Conservation (phyloP, 2,888 invertebrate genomes). For the Tryphoninae sp. region DNA sequence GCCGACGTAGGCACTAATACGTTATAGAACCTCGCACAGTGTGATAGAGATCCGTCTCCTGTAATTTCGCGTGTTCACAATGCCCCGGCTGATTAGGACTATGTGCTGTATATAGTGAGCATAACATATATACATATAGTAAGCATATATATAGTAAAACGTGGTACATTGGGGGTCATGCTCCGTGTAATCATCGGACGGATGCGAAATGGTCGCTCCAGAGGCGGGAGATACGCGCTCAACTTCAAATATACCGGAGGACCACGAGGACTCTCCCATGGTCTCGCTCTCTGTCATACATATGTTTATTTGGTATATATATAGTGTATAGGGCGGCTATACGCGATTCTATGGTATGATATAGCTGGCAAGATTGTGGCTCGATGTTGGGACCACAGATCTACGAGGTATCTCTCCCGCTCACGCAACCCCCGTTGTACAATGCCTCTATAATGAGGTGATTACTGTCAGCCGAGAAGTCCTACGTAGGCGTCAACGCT, state of each 20-base stretch:
- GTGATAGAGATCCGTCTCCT: slow-evolving; percentile 65
- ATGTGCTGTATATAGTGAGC: slow-evolving; percentile 38
- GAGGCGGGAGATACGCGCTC: not conserved
- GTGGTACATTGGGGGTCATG: slow-evolving; percentile 37
- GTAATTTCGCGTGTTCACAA: slow-evolving; percentile 76
- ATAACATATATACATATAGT: slow-evolving; percentile 7
- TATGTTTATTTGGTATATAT: slow-evolving; percentile 1
- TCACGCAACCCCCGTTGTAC: slow-evolving; percentile 60
- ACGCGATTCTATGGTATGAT: slow-evolving; percentile 1
- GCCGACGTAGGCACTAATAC: slow-evolving; percentile 51
- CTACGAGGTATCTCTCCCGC: slow-evolving; percentile 30
- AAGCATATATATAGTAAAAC: slow-evolving; percentile 16
- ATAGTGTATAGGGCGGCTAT: not conserved
- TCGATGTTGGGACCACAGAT: slow-evolving; percentile 31
- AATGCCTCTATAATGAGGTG: slow-evolving; percentile 78
- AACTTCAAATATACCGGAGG: slow-evolving; percentile 32
- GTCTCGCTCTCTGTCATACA: not conserved
- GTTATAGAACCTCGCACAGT: slow-evolving; percentile 36
- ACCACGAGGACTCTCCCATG: slow-evolving; percentile 34
- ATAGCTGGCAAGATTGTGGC: slow-evolving; percentile 34
- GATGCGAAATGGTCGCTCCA: slow-evolving; percentile 42
- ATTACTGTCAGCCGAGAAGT: slow-evolving; percentile 73
- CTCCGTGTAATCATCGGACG: slow-evolving; percentile 56
- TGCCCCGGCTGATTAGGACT: slow-evolving; percentile 75
- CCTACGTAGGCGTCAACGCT: slow-evolving; percentile 55